A percentile compares a stretch with the other conserved stretches of the same genome.
phyloP scores from a whole-genome alignment of 2,113 vertebrate species.

The Phyllopteryx taeniolatus region DNA sequence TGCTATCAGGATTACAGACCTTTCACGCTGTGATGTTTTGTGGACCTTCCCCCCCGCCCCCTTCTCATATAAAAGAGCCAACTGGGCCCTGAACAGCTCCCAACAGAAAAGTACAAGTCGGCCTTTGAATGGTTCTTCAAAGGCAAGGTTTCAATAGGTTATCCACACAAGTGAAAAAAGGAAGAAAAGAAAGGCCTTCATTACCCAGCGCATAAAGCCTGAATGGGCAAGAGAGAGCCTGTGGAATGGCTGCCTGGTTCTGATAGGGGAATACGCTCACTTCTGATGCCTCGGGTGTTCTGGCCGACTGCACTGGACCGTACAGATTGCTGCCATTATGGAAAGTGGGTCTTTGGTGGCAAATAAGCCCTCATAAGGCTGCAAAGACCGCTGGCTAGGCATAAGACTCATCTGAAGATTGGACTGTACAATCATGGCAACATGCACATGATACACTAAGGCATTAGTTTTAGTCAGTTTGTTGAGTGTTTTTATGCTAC shows the following conservation, averaged over 20 bases:
- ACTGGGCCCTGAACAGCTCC: conserved; percentile 9
- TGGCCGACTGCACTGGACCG: conserved; percentile 62
- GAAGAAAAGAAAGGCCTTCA: conserved; percentile 60
- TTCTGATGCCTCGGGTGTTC: conserved; percentile 66
- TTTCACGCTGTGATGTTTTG: conserved; percentile 2
- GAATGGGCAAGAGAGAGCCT: conserved; percentile 55
- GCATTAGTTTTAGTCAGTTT: conserved; percentile 32
- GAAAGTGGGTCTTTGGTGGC: conserved; percentile 57
- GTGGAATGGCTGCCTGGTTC: conserved; percentile 60
- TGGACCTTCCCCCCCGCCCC: background rate
- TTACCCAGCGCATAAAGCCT: conserved; percentile 53
- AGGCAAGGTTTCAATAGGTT: conserved; percentile 62
- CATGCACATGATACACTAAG: conserved; percentile 50
- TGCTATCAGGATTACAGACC: too few species aligned
- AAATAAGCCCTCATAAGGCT: conserved; percentile 51
- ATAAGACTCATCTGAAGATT: conserved; percentile 34
- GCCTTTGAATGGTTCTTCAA: conserved; percentile 53
- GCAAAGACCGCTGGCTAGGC: conserved; percentile 25
- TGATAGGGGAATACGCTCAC: conserved; percentile 60
- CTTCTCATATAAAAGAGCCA: conserved; percentile 4
- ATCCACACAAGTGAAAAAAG: conserved; percentile 46
- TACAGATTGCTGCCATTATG: conserved; percentile 68
- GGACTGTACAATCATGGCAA: conserved; percentile 23
- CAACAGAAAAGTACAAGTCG: conserved; percentile 41
- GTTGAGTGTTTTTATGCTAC: conserved; percentile 37